phyloP scores from a whole-genome alignment of 2,888 invertebrate genomes.

The Thera obeliscata region DNA sequence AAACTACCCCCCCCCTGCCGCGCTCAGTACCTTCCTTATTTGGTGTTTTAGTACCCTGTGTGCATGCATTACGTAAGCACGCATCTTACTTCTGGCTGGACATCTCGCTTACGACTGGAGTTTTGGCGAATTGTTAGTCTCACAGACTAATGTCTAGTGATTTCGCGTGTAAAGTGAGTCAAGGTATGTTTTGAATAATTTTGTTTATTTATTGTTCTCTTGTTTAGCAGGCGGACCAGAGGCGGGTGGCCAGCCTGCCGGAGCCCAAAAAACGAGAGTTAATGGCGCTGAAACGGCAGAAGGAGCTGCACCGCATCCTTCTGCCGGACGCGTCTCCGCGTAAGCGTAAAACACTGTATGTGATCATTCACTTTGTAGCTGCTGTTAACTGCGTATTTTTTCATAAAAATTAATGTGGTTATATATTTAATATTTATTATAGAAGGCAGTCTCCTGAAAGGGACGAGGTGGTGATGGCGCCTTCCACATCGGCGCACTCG shows the following conservation, averaged over 20 bases:
- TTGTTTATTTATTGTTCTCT: no score
- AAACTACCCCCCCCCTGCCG: no score
- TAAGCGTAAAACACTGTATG: background rate
- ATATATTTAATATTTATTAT: background rate
- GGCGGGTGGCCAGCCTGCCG: background rate
- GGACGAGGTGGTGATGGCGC: background rate
- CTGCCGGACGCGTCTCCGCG: constrained; percentile 3
- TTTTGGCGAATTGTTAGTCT: no score
- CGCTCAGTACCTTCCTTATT: no score
- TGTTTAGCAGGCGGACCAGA: background rate
- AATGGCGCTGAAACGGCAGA: background rate
- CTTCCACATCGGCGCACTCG: background rate
- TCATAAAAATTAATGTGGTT: background rate
- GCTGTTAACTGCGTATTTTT: constrained; percentile 1
- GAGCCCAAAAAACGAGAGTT: background rate
- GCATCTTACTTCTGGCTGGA: no score
- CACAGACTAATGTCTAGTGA: no score
- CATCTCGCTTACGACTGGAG: no score
- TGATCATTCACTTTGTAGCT: background rate
- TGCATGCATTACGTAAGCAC: no score
- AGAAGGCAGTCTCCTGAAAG: constrained; percentile 3
- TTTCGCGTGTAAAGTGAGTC: no score
- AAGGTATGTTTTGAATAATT: no score
- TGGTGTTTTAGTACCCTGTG: no score
- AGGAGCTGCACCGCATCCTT: background rate